These are phyloP conservation scores for Australoheros facetus DNA, from an alignment of 2,797 vertebrate genomes.

Conservation along the genomic window DNA sequence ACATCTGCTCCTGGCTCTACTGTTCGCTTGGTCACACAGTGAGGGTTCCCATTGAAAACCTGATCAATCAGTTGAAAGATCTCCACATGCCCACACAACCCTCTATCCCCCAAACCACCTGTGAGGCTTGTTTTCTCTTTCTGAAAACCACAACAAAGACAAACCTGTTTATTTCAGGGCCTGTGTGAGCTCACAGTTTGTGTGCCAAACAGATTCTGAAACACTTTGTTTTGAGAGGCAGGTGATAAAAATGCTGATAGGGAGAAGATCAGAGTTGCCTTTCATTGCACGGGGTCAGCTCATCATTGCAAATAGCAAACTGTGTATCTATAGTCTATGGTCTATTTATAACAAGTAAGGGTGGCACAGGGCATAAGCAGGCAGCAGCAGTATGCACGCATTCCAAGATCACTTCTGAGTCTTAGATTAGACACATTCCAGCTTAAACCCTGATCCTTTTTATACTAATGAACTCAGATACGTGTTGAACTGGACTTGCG, in stretches of 20 bases:
- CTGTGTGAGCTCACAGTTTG: slow-evolving; percentile 19
- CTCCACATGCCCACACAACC: slow-evolving; percentile 52
- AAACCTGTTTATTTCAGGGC: slow-evolving; percentile 46
- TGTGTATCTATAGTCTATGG: slow-evolving; percentile 59
- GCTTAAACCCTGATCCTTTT: not conserved
- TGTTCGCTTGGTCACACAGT: slow-evolving; percentile 36
- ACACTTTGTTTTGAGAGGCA: slow-evolving; percentile 27
- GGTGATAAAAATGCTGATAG: slow-evolving; percentile 48
- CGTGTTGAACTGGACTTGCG: not conserved
- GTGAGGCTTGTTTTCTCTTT: slow-evolving; percentile 39
- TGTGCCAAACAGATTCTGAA: slow-evolving; percentile 4
- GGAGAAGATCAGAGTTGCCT: slow-evolving; percentile 59
- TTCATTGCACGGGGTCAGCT: slow-evolving; percentile 47
- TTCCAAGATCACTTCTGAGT: slow-evolving; percentile 24
- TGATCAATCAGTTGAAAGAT: slow-evolving; percentile 54
- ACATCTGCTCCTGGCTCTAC: slow-evolving; percentile 43
- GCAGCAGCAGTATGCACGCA: slow-evolving; percentile 16
- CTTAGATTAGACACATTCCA: slow-evolving; percentile 6
- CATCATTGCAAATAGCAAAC: slow-evolving; percentile 48
- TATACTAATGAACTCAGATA: not conserved
- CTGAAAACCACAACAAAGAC: slow-evolving; percentile 60
- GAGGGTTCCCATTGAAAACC: slow-evolving; percentile 40
- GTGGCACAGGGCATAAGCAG: slow-evolving; percentile 31
- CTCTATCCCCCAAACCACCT: slow-evolving; percentile 46
- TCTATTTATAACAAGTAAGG: slow-evolving; percentile 65